Evolutionary conservation across 1,140 invertebrate genomes (phyloP).

Genomic region (Medauroidea extradentata): DNA sequence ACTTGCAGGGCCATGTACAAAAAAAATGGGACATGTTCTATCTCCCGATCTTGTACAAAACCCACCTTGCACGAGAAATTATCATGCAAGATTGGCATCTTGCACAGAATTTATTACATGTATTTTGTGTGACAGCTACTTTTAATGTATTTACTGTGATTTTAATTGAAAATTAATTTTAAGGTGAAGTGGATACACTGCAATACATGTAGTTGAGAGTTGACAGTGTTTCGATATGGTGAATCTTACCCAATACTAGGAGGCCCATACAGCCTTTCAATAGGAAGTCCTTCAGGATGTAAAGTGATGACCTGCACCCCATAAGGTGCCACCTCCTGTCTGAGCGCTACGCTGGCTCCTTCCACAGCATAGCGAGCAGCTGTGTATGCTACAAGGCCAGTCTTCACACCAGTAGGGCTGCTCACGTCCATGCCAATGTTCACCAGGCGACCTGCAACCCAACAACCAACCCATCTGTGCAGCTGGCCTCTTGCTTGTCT

Average conservation of each 20-base stretch:
- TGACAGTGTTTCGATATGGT: no score
- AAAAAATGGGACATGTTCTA: no score
- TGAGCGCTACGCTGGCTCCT: slow-evolving; percentile 64
- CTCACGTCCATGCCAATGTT: slow-evolving; percentile 43
- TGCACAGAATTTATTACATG: no score
- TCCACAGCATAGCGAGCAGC: slow-evolving; percentile 65
- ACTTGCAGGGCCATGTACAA: no score
- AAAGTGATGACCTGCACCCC: slow-evolving; percentile 71
- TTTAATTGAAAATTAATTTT: neutral
- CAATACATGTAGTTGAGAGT: no score
- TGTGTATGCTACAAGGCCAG: slow-evolving; percentile 60
- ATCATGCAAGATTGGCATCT: no score
- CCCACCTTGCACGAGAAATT: no score
- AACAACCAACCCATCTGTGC: no score
- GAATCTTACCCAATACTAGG: slow-evolving; percentile 34
- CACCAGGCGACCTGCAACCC: slow-evolving; percentile 40
- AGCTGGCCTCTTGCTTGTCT: no score
- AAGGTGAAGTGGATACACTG: neutral
- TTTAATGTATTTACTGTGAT: neutral
- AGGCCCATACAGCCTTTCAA: slow-evolving; percentile 54
- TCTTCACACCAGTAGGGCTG: slow-evolving; percentile 35
- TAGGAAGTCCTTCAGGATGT: slow-evolving; percentile 62
- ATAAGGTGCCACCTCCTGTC: slow-evolving; percentile 59
- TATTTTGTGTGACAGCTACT: no score
- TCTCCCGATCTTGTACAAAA: no score